phyloP scores from a whole-genome alignment of 2,113 vertebrate genomes.

The Sylvilagus bachmani region DNA sequence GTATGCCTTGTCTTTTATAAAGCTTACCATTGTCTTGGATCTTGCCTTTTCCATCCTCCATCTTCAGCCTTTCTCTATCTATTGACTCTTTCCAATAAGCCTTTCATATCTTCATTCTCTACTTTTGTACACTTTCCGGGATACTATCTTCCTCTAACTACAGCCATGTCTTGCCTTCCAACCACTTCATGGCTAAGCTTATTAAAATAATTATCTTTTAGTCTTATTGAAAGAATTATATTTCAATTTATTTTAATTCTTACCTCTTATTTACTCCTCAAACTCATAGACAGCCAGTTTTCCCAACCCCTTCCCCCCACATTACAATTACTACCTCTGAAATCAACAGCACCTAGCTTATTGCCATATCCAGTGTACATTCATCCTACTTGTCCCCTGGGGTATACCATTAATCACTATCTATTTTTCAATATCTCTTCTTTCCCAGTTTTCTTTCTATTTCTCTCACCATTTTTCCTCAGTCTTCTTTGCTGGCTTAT shows the following conservation, averaged over 20 bases:
- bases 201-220: background rate
- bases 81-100: background rate
- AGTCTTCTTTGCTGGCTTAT: background rate
- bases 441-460: constrained; percentile 19
- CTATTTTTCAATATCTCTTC: background rate
- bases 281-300: background rate
- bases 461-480: background rate
- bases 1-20: constrained; percentile 21
- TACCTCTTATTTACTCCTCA: background rate
- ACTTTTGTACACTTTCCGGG: background rate
- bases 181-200: background rate
- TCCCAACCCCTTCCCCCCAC: background rate
- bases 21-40: background rate
- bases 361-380: background rate
- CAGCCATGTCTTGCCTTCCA: background rate
- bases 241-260: background rate
- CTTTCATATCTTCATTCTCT: background rate
- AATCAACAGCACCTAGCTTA: background rate
- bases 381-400: background rate
- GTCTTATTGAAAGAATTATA: background rate
- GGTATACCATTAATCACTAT: background rate
- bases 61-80: background rate
- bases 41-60: background rate
- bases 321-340: background rate
- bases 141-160: constrained; percentile 1